Base-by-base conservation (phyloP, 2,113 vertebrate genomes). In the Cyprinodon tularosa region DNA sequence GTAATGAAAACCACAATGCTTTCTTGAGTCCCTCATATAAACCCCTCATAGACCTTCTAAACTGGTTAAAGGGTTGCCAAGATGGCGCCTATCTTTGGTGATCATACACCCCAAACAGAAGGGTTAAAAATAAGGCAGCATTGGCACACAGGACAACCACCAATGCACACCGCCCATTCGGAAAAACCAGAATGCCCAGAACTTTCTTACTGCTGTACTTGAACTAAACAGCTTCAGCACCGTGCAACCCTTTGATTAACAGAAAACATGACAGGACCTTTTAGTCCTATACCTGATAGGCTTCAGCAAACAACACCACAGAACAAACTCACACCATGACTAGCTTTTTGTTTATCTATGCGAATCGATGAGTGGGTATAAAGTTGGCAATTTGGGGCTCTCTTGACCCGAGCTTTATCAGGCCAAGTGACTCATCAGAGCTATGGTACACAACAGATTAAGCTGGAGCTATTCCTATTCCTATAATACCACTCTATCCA, bases 391-490 rank as follows among this genome's bases (percentile, higher is more conserved):
- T 88, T 82, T 76, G 68, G 78, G 64, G 76, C 57, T 42, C 74
- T 72, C 86, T 74, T 88, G 80, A 90, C 76, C 84, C 50, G 2
- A 36, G 64, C 71, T 77, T 64, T 45, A 82, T 72, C 76, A 63
- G 74, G 76, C 22, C 3, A 44, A 82, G 42, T 89, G 91, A 91
- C 85, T 88, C 88, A 91, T 78, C 88, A 73, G 83, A 67, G 79
- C 75, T 67, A 36, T 68, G 78, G 80, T 64, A 80, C 81, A 76
- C 84, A 86, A 74, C 87, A 90, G 87, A 90, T 88, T 90, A 86
- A 89, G 82, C 84, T 80, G 45, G 73, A 77, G 88, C 74, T 75
- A 72, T 86, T 84, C 74, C 77, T 63, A 79, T 78, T 82, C 80
- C 74, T 67, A 81, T 80, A 77, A 87, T 80, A 77, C 64, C 72